phyloP scores from a whole-genome alignment of 2,113 vertebrate species.

The Brienomyrus longianalis region DNA sequence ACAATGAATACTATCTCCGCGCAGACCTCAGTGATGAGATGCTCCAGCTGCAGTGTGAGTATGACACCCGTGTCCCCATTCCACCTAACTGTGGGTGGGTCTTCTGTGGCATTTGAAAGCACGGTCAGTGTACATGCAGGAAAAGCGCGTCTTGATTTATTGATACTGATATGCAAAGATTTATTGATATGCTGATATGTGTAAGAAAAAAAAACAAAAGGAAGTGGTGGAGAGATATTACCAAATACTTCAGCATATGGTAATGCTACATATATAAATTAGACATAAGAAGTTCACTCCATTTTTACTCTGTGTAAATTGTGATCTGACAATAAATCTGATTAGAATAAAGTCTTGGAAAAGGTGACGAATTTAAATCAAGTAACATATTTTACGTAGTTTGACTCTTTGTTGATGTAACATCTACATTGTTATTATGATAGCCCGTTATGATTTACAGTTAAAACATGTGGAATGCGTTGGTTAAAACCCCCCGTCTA shows the following conservation, averaged over 20 bases:
- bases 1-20: slow-evolving; percentile 91
- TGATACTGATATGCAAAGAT: not conserved
- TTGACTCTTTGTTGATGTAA: not conserved
- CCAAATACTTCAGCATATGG: not conserved
- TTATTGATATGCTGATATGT: not conserved
- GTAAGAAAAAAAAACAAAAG: not conserved
- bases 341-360: not conserved
- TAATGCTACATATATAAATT: not conserved
- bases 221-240: not conserved
- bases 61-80: slow-evolving; percentile 14
- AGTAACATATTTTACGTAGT: not conserved
- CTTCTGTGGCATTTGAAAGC: not conserved
- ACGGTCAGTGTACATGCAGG: not conserved
- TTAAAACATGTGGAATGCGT: not conserved
- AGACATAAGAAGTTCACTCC: not conserved
- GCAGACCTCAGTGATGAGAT: slow-evolving; percentile 97
- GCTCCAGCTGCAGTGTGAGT: slow-evolving; percentile 98
- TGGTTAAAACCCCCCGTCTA: not conserved
- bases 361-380: not conserved
- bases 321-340: not conserved
- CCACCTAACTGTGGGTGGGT: not conserved
- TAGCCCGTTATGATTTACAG: not conserved
- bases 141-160: not conserved
- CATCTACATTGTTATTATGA: not conserved
- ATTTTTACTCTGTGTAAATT: not conserved